A percentile compares a stretch with the other conserved stretches of the same genome.
These are phyloP conservation scores for Rhamnusium bicolor DNA, from an alignment of 2,888 invertebrate species.

Conservation along the genomic window DNA sequence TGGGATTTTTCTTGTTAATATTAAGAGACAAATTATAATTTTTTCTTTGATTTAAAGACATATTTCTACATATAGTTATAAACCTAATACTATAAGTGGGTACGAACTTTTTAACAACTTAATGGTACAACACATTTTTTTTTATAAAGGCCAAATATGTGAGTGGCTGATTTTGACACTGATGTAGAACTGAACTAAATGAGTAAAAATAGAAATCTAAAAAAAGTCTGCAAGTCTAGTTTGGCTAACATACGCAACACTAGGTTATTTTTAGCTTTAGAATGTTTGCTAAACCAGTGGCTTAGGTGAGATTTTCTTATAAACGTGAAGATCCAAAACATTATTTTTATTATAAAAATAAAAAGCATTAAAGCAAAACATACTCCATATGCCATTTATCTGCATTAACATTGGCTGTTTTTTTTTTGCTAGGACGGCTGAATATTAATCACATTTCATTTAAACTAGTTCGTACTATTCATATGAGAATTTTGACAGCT, in stretches of 20 bases:
- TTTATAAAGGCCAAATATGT: constrained; percentile 24
- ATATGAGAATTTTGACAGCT: too few relatives aligned
- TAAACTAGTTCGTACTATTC: too few relatives aligned
- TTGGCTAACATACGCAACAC: constrained; percentile 71
- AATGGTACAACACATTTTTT: constrained; percentile 61
- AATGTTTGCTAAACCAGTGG: constrained; percentile 30
- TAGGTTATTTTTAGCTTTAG: constrained; percentile 70
- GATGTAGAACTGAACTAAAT: constrained; percentile 40
- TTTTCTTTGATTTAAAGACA: constrained; percentile 58
- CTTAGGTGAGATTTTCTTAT: neutral
- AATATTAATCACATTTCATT: neutral
- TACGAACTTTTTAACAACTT: constrained; percentile 63
- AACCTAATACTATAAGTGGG: constrained; percentile 43
- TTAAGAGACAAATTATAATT: constrained; percentile 51
- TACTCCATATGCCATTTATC: neutral
- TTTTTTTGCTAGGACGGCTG: neutral
- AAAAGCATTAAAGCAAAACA: neutral
- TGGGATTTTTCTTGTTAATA: constrained; percentile 44
- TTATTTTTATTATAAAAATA: neutral
- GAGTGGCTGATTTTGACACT: constrained; percentile 40
- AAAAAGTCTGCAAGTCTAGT: constrained; percentile 63
- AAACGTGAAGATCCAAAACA: too few relatives aligned
- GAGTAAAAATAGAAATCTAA: constrained; percentile 51
- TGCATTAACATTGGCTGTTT: neutral
- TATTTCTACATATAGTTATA: constrained; percentile 39